These are phyloP conservation scores for Chrysolina americana DNA, from an alignment of 2,888 invertebrate species.

Conservation along the genomic window DNA sequence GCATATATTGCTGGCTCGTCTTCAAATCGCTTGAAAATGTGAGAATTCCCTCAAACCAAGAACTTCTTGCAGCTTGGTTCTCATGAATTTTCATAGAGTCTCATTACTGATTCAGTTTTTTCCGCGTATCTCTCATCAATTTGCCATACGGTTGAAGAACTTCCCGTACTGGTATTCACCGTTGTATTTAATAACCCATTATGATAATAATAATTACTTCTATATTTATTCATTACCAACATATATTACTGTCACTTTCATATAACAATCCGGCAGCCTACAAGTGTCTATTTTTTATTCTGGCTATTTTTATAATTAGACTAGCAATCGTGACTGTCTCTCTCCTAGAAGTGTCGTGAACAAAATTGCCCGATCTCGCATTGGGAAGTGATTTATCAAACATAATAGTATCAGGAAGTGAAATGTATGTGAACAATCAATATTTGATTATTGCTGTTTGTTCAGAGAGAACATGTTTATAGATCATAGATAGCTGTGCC, in stretches of 20 bases:
- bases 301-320: slow-evolving; percentile 24
- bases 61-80: background rate
- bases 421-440: slow-evolving; percentile 50
- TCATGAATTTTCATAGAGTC: slow-evolving; percentile 7
- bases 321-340: slow-evolving; percentile 1
- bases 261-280: slow-evolving; percentile 34
- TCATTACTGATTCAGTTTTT: slow-evolving; percentile 1
- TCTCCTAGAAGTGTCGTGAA: slow-evolving; percentile 9
- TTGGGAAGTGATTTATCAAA: slow-evolving; percentile 50
- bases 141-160: background rate
- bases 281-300: slow-evolving; percentile 26
- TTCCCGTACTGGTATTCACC: background rate
- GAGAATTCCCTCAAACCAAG: background rate
- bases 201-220: slow-evolving; percentile 32
- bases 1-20: background rate
- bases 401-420: slow-evolving; percentile 48
- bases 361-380: slow-evolving; percentile 43
- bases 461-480: slow-evolving; percentile 52
- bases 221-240: slow-evolving; percentile 30
- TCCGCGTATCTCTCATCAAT: slow-evolving; percentile 1
- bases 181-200: slow-evolving; percentile 15
- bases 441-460: slow-evolving; percentile 45
- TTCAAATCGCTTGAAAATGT: background rate
- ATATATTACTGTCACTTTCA: slow-evolving; percentile 42
- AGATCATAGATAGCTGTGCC: slow-evolving; percentile 43